A percentile compares a stretch with the other conserved stretches of the same genome.
Conservation (phyloP, 2,113 vertebrate genomes). For the Megalops atlanticus region DNA sequence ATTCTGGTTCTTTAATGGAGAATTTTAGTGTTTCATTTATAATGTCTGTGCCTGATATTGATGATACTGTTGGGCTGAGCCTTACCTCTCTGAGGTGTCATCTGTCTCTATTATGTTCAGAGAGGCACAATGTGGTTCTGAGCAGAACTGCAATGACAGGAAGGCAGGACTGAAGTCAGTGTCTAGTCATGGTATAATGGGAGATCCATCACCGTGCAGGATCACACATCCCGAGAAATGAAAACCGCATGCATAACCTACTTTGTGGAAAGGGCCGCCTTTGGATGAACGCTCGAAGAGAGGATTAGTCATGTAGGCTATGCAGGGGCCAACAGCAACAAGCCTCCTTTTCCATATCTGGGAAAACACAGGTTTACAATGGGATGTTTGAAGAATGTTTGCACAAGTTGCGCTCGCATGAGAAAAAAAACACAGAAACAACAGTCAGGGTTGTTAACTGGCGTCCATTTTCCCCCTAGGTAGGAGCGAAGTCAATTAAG, state of each 20-base stretch:
- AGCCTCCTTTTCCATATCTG: not conserved
- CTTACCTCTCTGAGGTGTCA: constrained; percentile 3
- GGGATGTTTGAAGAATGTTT: not conserved
- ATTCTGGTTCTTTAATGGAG: not conserved
- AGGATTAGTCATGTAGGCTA: not conserved
- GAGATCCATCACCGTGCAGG: not conserved
- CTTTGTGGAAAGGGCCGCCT: not conserved
- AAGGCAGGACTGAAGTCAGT: not conserved
- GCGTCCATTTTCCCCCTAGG: constrained; percentile 27
- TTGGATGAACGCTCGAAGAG: not conserved
- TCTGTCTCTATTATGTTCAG: not conserved
- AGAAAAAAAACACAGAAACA: not conserved
- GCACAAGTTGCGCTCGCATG: not conserved
- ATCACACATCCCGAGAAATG: not conserved
- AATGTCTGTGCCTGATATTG: not conserved
- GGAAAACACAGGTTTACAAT: not conserved
- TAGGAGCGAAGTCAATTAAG: constrained; percentile 23
- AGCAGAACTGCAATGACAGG: not conserved
- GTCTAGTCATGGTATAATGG: not conserved
- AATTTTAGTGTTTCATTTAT: not conserved
- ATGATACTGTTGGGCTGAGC: not conserved
- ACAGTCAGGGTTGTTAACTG: not conserved
- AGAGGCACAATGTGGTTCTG: not conserved
- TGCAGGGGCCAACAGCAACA: too few relatives aligned
- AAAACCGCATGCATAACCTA: not conserved